Evolutionary conservation across 2,888 invertebrate genomes (phyloP), one percentile per base, ranked within the genome.

Genomic region (Synergus japonicus): DNA sequence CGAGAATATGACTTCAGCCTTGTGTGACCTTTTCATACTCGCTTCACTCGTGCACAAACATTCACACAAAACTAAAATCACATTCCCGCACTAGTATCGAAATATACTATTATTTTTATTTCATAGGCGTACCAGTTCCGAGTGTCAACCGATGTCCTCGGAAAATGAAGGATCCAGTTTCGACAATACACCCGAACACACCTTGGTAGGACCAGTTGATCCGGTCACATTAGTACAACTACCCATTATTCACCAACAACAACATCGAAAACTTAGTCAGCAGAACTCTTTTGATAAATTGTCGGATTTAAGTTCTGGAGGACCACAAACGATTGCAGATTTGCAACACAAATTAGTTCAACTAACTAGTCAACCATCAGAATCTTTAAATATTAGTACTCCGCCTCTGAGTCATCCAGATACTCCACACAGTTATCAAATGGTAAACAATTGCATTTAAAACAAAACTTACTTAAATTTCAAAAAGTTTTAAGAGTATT

Each of bases 391-490:
- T 69, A 89, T 92, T 69, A 90, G 90, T 54, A 90, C 92, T 67
- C 92, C 92, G 64, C 94, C 94, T 76, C 94, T 94, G 18, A 94
- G 93, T 85, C 93, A 94, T 87, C 93, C 94, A 9, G 93, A 95
- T 84, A 95, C 96, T 49, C 96, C 96, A 8, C 95, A 95, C 90
- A 82, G 94, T 86, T 93, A 93, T 82, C 94, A 94, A 80, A 93
- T 60, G 58, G 64, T 84, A 60, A 54, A 49, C 44, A 37, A n/a
- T 58, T 37, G 37, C 37, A 0, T 37, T 5, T 37, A 37, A 37
- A 37, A 37, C 37, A 37, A 37, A 37, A 29, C 29, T 37, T 4
- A 37, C 37, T 37, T 37, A 37, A 37, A 37, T 37, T 37, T 37
- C 37, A 37, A 37, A 37, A 29, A 29, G 29, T 29, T 29, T 29